A percentile compares a stretch with the other conserved stretches of the same genome.
phyloP scores from a whole-genome alignment of 2,888 invertebrate species.

The Drosophila demipolita region DNA sequence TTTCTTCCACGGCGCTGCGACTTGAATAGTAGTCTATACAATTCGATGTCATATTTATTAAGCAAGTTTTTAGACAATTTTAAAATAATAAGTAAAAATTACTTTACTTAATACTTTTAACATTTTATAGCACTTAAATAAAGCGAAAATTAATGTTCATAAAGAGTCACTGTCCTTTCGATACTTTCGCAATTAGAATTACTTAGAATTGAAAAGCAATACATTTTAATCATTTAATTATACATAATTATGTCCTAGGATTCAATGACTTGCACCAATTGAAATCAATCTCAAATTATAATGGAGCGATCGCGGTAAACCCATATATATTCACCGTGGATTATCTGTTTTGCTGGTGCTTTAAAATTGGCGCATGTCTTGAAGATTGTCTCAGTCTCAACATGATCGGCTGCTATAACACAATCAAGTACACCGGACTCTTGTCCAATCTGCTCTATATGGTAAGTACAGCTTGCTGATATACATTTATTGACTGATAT shows the following conservation, averaged over 20 bases:
- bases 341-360: slow-evolving; percentile 54
- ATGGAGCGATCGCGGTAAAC: background rate
- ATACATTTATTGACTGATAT: background rate
- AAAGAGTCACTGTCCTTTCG: slow-evolving; percentile 16
- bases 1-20: slow-evolving; percentile 54
- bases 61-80: slow-evolving; percentile 63
- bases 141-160: slow-evolving; percentile 37
- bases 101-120: slow-evolving; percentile 63
- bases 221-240: background rate
- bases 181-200: background rate
- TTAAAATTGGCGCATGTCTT: slow-evolving; percentile 53
- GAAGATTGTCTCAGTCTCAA: slow-evolving; percentile 47
- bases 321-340: slow-evolving; percentile 18
- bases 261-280: background rate
- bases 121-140: slow-evolving; percentile 53
- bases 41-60: slow-evolving; percentile 76
- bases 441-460: slow-evolving; percentile 75
- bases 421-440: slow-evolving; percentile 76
- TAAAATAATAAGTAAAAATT: slow-evolving; percentile 41
- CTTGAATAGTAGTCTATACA: slow-evolving; percentile 58
- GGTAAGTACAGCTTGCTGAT: slow-evolving; percentile 53
- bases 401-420: slow-evolving; percentile 76
- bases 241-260: background rate
- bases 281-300: background rate
- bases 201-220: background rate